These are phyloP conservation scores for Theretra japonica DNA, from an alignment of 2,888 invertebrate genomes.

Conservation along the genomic window DNA sequence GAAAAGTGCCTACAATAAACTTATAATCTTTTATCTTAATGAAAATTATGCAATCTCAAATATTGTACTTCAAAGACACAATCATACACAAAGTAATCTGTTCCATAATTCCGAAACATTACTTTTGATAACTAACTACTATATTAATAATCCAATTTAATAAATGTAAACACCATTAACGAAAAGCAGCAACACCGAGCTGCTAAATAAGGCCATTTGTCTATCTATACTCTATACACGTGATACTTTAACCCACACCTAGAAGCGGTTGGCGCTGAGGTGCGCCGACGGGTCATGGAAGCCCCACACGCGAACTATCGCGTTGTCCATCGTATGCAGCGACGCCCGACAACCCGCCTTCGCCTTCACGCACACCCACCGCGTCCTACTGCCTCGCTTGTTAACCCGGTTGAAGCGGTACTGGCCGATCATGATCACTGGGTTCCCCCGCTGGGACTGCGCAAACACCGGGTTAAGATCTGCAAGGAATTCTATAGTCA, in stretches of 20 bases:
- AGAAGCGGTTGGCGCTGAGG: slow-evolving; percentile 73
- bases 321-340: slow-evolving; percentile 77
- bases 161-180: background rate
- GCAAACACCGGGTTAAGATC: slow-evolving; percentile 79
- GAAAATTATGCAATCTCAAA: no score
- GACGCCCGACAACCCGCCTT: slow-evolving; percentile 79
- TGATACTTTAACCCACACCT: slow-evolving; percentile 19
- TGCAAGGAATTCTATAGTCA: slow-evolving; percentile 53
- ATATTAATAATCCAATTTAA: background rate
- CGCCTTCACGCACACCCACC: slow-evolving; percentile 81
- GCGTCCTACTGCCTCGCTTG: slow-evolving; percentile 73
- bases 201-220: slow-evolving; percentile 23
- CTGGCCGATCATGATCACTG: slow-evolving; percentile 80
- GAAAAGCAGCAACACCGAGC: slow-evolving; percentile 9
- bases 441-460: slow-evolving; percentile 77
- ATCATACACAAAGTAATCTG: no score
- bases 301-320: slow-evolving; percentile 79
- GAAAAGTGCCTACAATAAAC: no score
- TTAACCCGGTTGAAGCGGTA: slow-evolving; percentile 80
- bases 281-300: slow-evolving; percentile 77
- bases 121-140: no score
- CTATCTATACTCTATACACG: slow-evolving; percentile 25
- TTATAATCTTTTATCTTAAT: no score
- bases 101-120: no score
- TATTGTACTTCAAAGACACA: no score